Base-by-base conservation (phyloP, 2,113 vertebrate species). In the Cyprinodon variegatus region DNA sequence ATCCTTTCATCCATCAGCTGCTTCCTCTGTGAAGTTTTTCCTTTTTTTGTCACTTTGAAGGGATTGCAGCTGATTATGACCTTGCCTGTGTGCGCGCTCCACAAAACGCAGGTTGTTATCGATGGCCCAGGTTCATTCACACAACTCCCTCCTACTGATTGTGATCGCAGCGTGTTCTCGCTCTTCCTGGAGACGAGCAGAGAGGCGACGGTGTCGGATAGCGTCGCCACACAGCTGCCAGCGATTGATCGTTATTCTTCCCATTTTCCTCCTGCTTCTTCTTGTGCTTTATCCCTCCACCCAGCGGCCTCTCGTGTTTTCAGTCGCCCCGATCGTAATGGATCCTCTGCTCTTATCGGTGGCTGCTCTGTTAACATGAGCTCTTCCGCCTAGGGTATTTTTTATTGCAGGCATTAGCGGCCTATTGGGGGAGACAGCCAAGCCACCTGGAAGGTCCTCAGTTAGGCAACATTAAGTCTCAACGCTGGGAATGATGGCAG, bases 191-290 rank as follows among this genome's bases (percentile, higher is more conserved):
- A 85, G 85, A 69, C 68, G 65, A 40, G 37, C 48, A 7, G 80
- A 74, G 79, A 74, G 81, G 68, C 59, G 50, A 82, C 68, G 78
- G 70, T 70, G 74, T 82, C 72, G 61, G 85, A 85, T 88, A 84
- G 78, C 79, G 80, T 88, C 76, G 45, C 50, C 50, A 2, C 50
- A n/a, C 17, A n/a, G 17, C 68, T 63, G 82, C 83, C 79, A 71
- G 74, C 82, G 68, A 89, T 84, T 91, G 90, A 92, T 91, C 64
- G 85, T 78, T 61, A 76, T 83, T 89, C 83, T 90, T 90, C 79
- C 85, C 72, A 38, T 90, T 89, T 89, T 87, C 79, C 85, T 84
- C 72, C 83, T 80, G 50, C 85, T 86, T 83, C 80, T 79, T 73
- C 61, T 88, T 11, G 45, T 88, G 68, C 79, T 85, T 90, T 91